A percentile compares a stretch with the other conserved stretches of the same genome.
Conservation (phyloP, 2,113 vertebrate genomes). For the Patagioenas fasciata region DNA sequence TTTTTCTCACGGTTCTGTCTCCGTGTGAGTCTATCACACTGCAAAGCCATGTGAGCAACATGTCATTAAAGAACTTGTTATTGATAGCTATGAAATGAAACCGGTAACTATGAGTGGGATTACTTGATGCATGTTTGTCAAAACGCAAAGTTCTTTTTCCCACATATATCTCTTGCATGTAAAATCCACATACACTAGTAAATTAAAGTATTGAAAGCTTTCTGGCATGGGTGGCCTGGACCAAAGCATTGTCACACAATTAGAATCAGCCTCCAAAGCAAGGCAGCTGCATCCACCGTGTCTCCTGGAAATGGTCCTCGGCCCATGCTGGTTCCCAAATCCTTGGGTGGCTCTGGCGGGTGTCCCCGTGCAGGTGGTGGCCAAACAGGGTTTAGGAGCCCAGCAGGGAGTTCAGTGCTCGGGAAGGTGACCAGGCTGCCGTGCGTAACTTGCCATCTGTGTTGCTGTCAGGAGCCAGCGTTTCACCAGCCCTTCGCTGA, state of each 20-base stretch:
- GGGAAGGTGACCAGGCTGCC: neutral
- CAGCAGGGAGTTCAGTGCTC: neutral
- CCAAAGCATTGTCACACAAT: neutral
- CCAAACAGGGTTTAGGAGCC: neutral
- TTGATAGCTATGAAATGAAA: neutral
- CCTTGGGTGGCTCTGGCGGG: neutral
- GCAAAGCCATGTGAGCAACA: neutral
- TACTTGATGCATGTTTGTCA: neutral
- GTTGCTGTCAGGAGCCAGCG: neutral
- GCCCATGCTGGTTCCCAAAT: neutral
- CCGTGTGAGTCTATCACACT: neutral
- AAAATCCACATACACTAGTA: neutral
- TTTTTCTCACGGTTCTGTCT: neutral
- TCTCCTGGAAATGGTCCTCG: neutral
- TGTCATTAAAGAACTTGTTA: neutral
- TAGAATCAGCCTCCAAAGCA: neutral
- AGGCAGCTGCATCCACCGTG: neutral
- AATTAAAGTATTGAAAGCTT: neutral
- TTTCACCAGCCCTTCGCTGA: accelerated
- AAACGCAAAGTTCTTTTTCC: neutral
- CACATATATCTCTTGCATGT: neutral
- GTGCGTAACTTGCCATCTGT: neutral
- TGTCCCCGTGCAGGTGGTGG: neutral
- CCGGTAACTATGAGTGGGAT: neutral
- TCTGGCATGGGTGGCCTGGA: neutral